Percentiles rank a stretch among this genome's conserved stretches.
Evolutionary conservation across 2,113 vertebrate genomes (phyloP).

Genomic region (Gavialis gangeticus): DNA sequence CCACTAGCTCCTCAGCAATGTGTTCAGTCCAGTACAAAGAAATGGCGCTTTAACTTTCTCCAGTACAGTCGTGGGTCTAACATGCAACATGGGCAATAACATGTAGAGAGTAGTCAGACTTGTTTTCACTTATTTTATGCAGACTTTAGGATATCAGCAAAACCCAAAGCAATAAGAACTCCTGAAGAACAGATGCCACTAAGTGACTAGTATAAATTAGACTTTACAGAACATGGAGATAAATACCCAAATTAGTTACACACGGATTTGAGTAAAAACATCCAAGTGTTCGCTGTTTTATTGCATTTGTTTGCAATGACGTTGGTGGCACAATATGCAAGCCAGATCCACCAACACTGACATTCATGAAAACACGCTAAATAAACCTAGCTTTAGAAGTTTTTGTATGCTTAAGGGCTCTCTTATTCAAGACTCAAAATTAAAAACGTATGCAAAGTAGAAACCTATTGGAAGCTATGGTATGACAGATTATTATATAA

Average conservation of each 20-base stretch:
- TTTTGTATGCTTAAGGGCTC: background rate
- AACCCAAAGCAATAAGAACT: background rate
- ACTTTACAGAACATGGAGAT: background rate
- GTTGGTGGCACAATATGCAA: background rate
- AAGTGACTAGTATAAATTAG: background rate
- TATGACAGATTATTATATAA: too few relatives aligned
- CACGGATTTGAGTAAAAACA: background rate
- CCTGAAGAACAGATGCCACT: background rate
- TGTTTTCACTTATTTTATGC: accelerated
- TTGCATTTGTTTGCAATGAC: background rate
- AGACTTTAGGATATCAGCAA: background rate
- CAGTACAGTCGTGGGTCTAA: accelerated
- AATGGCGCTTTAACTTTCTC: background rate
- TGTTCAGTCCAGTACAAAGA: background rate
- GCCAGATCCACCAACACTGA: background rate
- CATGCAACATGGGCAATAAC: background rate
- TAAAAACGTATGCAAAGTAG: background rate
- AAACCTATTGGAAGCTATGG: background rate
- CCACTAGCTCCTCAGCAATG: background rate
- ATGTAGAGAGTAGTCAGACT: background rate
- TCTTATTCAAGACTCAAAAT: background rate
- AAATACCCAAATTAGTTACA: background rate
- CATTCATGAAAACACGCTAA: background rate
- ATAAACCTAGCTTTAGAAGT: background rate
- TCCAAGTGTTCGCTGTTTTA: background rate